phyloP scores from a whole-genome alignment of 2,113 vertebrate genomes.

The Nanorana parkeri region DNA sequence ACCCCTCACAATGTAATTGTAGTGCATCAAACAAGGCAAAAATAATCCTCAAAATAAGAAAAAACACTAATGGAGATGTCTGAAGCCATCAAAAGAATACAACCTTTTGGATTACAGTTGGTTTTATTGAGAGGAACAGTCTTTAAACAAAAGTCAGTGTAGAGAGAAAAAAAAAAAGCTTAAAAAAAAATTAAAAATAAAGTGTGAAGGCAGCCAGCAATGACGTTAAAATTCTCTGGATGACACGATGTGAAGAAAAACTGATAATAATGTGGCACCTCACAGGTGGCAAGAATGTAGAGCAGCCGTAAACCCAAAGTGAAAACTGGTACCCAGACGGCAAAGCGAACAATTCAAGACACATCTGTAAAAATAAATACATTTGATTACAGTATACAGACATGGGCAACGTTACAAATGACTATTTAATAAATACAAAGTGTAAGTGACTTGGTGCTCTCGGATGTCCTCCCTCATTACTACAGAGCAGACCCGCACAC shows the following conservation, averaged over 20 bases:
- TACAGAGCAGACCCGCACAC: too few species aligned
- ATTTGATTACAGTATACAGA: too few species aligned
- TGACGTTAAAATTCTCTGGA: slow-evolving; percentile 70
- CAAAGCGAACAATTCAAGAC: slow-evolving; percentile 79
- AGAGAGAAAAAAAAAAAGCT: slow-evolving; percentile 61
- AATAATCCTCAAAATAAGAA: slow-evolving; percentile 61
- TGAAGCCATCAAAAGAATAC: slow-evolving; percentile 59
- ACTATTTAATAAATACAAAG: too few species aligned
- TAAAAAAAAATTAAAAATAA: neutral
- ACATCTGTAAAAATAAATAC: slow-evolving; percentile 76
- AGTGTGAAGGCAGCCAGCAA: slow-evolving; percentile 68
- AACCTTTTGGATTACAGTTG: slow-evolving; percentile 66
- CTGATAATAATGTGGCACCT: slow-evolving; percentile 59
- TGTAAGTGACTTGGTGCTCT: too few species aligned
- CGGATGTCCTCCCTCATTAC: too few species aligned
- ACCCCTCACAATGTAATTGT: slow-evolving; percentile 64
- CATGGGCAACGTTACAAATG: too few species aligned
- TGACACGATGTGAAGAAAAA: slow-evolving; percentile 77
- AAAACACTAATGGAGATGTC: slow-evolving; percentile 62
- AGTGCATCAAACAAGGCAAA: slow-evolving; percentile 69
- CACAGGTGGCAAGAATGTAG: slow-evolving; percentile 66
- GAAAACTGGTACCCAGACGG: slow-evolving; percentile 72
- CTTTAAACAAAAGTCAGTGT: slow-evolving; percentile 65
- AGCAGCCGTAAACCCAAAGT: slow-evolving; percentile 79
- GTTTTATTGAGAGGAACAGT: slow-evolving; percentile 65